These are phyloP conservation scores for Tragelaphus buxtoni DNA, from an alignment of 2,113 vertebrate genomes.

Conservation along the genomic window DNA sequence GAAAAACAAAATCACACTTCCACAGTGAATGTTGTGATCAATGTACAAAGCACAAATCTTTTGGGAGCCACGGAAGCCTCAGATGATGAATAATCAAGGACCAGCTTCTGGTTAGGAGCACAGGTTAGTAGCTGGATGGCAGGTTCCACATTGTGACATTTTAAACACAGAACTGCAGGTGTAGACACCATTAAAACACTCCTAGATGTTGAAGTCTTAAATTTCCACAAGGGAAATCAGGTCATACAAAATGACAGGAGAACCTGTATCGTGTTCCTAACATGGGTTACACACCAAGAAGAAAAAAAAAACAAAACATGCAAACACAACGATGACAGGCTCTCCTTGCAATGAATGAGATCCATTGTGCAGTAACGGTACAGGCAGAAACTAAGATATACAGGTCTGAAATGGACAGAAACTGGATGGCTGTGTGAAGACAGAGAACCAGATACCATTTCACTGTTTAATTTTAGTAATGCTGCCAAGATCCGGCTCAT, in stretches of 20 bases:
- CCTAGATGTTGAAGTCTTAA: slow-evolving; percentile 26
- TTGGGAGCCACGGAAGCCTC: neutral
- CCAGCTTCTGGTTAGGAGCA: neutral
- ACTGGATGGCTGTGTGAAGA: neutral
- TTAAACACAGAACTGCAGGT: neutral
- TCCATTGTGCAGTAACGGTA: neutral
- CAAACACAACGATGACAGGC: slow-evolving; percentile 32
- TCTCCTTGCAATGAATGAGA: neutral
- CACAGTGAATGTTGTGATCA: neutral
- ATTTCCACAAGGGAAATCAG: slow-evolving; percentile 36
- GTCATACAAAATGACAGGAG: slow-evolving; percentile 45
- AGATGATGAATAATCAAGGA: neutral
- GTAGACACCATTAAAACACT: neutral
- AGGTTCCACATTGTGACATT: neutral
- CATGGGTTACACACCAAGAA: slow-evolving; percentile 43
- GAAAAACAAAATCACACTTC: neutral
- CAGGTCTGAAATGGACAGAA: neutral
- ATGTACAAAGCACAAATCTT: neutral
- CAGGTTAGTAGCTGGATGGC: neutral
- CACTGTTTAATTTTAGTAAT: neutral
- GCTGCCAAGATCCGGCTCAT: neutral
- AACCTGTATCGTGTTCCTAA: slow-evolving; percentile 47
- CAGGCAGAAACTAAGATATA: neutral
- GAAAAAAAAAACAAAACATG: slow-evolving; percentile 16
- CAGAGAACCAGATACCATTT: neutral